Base-by-base conservation (phyloP, 2,113 vertebrate genomes). In the Mesocricetus auratus region DNA sequence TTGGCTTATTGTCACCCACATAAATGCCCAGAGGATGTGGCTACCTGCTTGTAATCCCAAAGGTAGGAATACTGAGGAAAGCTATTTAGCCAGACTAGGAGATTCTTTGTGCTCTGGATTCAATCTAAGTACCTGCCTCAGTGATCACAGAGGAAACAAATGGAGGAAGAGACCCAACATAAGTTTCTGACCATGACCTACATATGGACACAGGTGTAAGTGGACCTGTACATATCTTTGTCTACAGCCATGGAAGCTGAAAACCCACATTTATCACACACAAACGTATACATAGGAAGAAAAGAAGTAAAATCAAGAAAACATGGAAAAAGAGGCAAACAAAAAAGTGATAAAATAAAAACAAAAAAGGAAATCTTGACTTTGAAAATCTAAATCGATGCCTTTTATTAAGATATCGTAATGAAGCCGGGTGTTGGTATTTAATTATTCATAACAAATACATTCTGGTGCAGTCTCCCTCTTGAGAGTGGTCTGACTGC, bases 151-250 rank as follows among this genome's bases (percentile, higher is more conserved):
- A 53, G 50, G 33, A 56, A 9, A 79, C 22, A 79, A 56, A 50
- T 53, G 7, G 74, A 53, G 8, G 31, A 53, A 79, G 50, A 81
- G 31, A n/a, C 12, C 19, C 53, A 56, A 22, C 17, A 22, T 21
- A 33, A 33, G 10, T 33, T 3, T 53, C 31, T 33, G 50, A 56
- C 19, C 21, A 12, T 12, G 2, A 81, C 17, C 17, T 36, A 36
- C 33, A 81, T n/a, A 33, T 3, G 4, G 5, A n/a, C 5, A n/a
- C 4, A n/a, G 21, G 19, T 6, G 12, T 2, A 56, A 36, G 1
- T 56, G 5, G 1, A 10, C 31, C 50, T 21, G 1, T 56, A 22
- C 4, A 42, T 24, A 3, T n/a, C 7, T 79, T 53, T 50, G 11
- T 9, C 33, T 56, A n/a, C 15, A 81, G 22, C 9, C 50, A 22